Conservation (phyloP, 2,797 vertebrate genomes). For the Phalloptychus januarius region DNA sequence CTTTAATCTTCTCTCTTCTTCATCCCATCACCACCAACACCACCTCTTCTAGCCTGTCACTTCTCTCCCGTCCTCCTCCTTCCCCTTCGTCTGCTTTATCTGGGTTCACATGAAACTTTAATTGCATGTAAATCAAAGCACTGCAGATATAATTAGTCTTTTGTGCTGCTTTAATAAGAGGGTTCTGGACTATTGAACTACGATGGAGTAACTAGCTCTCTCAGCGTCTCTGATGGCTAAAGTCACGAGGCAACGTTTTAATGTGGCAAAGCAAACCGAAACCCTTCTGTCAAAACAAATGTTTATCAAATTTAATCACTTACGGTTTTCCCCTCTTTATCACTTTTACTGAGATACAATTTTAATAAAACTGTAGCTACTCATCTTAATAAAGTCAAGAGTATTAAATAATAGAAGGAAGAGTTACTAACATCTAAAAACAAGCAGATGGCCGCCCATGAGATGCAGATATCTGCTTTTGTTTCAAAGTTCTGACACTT, state of each 20-base stretch:
- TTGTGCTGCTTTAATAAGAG: constrained; percentile 75
- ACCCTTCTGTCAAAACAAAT: not conserved
- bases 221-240: constrained; percentile 37
- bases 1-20: constrained; percentile 39
- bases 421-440: constrained; percentile 27
- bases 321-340: not conserved
- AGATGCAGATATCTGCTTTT: constrained; percentile 21
- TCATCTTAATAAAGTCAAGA: constrained; percentile 4
- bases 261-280: not conserved
- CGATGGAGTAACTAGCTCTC: constrained; percentile 29
- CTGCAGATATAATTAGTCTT: constrained; percentile 73
- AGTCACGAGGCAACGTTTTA: constrained; percentile 32
- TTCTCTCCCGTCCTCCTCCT: not conserved
- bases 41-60: not conserved
- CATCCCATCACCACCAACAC: constrained; percentile 3
- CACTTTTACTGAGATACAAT: not conserved
- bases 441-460: constrained; percentile 25
- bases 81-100: constrained; percentile 54
- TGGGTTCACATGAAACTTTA: constrained; percentile 73
- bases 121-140: constrained; percentile 78
- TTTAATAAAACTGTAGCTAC: not conserved
- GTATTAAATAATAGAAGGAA: not conserved
- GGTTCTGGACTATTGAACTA: constrained; percentile 60
- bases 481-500: constrained; percentile 20
- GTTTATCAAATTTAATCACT: too few species aligned